Percentiles rank a stretch among this genome's conserved stretches.
Evolutionary conservation across 1,140 invertebrate species (phyloP).

Genomic region (Gyrodactylus salaris): DNA sequence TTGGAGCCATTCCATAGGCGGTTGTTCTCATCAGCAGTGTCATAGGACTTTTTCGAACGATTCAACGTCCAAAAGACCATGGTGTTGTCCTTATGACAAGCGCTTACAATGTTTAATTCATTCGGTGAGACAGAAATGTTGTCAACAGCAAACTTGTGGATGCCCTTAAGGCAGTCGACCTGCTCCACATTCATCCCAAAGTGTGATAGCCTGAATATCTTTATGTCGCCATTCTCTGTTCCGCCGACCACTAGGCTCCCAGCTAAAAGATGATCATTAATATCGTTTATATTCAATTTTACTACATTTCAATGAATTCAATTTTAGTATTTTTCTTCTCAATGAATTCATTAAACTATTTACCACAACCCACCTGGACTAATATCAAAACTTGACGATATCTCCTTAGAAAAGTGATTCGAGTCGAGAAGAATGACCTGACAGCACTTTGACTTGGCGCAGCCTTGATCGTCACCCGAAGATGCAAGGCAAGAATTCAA

Average conservation of each 20-base stretch:
- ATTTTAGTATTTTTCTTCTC: too few relatives aligned
- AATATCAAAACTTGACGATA: not conserved
- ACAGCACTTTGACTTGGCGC: too few relatives aligned
- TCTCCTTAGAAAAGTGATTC: not conserved
- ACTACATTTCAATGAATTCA: too few relatives aligned
- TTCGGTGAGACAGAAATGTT: not conserved
- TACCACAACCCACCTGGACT: too few relatives aligned
- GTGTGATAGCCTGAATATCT: not conserved
- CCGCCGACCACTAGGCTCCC: not conserved
- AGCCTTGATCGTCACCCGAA: not conserved
- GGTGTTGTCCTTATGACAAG: not conserved
- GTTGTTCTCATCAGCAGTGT: not conserved
- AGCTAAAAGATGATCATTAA: too few relatives aligned
- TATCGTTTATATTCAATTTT: too few relatives aligned
- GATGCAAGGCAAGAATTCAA: not conserved
- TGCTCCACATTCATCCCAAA: not conserved
- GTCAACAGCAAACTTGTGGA: not conserved
- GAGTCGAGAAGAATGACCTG: not conserved
- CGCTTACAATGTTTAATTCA: not conserved
- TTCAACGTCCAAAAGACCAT: not conserved
- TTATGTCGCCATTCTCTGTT: not conserved
- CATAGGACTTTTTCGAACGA: not conserved
- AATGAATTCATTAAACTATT: too few relatives aligned
- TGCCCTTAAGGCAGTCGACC: not conserved
- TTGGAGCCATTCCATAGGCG: not conserved